These are phyloP conservation scores for Dimorphilus gyrociliatus DNA, from an alignment of 2,888 invertebrate species.

Conservation along the genomic window DNA sequence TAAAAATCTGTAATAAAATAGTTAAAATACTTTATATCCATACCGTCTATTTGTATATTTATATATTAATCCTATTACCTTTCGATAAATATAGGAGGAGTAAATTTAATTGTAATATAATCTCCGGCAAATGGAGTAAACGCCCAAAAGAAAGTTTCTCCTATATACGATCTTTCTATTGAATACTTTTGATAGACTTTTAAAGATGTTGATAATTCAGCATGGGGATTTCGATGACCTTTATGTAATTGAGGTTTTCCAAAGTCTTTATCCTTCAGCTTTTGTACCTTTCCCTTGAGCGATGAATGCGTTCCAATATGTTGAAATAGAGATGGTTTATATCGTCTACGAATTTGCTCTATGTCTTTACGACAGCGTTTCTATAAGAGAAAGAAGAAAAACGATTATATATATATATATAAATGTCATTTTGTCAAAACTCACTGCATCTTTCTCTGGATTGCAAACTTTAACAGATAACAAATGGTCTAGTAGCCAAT, in stretches of 20 bases:
- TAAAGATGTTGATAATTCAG: constrained; percentile 51
- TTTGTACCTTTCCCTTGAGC: constrained; percentile 84
- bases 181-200: constrained; percentile 62
- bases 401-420: background rate
- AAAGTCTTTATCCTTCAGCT: constrained; percentile 78
- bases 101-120: constrained; percentile 59
- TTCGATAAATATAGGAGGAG: constrained; percentile 51
- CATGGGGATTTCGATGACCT: constrained; percentile 35
- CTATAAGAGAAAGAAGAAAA: constrained; percentile 41
- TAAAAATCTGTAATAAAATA: constrained; percentile 18
- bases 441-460: constrained; percentile 37
- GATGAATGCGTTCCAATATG: constrained; percentile 90
- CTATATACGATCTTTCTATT: constrained; percentile 62
- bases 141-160: constrained; percentile 81
- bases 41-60: background rate
- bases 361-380: constrained; percentile 52
- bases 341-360: constrained; percentile 40
- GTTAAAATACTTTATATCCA: background rate
- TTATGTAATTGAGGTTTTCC: constrained; percentile 58
- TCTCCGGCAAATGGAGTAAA: constrained; percentile 65
- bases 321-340: constrained; percentile 78
- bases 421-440: constrained; percentile 7
- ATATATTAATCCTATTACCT: constrained; percentile 43
- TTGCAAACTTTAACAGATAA: constrained; percentile 71
- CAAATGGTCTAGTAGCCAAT: constrained; percentile 82